These are phyloP conservation scores for Dynastes grantii DNA, from an alignment of 2,888 invertebrate genomes.

Conservation along the genomic window DNA sequence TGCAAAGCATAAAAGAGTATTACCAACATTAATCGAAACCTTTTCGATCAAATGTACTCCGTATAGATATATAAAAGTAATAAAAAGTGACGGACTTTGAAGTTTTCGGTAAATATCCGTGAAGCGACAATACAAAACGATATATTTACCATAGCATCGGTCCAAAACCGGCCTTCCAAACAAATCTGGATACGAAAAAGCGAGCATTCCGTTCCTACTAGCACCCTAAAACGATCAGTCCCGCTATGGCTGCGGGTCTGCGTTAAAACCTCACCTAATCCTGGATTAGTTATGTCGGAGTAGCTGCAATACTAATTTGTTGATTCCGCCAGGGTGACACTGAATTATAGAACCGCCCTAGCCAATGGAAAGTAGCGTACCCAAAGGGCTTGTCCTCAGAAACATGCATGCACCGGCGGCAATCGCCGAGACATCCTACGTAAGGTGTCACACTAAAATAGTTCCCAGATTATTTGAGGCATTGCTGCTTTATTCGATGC, in stretches of 20 bases:
- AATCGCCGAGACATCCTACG: conserved; percentile 52
- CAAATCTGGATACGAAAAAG: conserved; percentile 45
- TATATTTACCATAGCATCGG: conserved; percentile 39
- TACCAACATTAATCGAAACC: conserved; percentile 20
- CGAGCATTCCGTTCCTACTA: conserved; percentile 33
- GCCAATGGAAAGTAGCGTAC: conserved; percentile 45
- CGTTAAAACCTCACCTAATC: conserved; percentile 69
- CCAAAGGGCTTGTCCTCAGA: conserved; percentile 51
- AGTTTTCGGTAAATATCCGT: conserved; percentile 45
- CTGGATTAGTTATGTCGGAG: conserved; percentile 70
- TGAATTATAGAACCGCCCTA: conserved; percentile 67
- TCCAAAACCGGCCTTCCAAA: conserved; percentile 32
- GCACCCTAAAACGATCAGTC: conserved; percentile 56
- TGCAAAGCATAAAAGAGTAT: conserved; percentile 30
- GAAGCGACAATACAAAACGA: conserved; percentile 36
- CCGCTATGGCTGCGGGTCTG: conserved; percentile 67
- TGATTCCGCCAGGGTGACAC: conserved; percentile 70
- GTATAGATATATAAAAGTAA: conserved; percentile 25
- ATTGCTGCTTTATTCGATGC: conserved; percentile 51
- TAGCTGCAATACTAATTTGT: conserved; percentile 72
- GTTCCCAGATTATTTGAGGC: conserved; percentile 58
- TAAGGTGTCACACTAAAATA: conserved; percentile 55
- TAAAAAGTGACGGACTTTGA: conserved; percentile 29
- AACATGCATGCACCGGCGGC: conserved; percentile 46
- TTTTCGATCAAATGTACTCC: conserved; percentile 22